Evolutionary conservation across 2,797 vertebrate species (phyloP).

Genomic region (Hypotaenidia philippensis): DNA sequence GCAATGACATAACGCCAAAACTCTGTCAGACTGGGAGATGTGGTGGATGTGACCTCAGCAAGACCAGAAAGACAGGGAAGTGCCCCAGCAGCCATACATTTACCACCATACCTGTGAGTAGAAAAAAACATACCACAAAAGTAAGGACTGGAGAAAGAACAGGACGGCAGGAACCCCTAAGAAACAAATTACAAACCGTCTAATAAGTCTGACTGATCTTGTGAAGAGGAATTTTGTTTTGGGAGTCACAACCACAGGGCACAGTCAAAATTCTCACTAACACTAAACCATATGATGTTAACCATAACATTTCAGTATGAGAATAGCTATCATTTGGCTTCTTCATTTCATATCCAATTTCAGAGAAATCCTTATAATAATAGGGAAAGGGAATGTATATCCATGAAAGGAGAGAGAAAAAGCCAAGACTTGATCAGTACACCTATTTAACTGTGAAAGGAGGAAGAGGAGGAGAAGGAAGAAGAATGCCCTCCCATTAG

Average conservation of each 20-base stretch:
- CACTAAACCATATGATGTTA: neutral
- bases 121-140: neutral
- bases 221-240: neutral
- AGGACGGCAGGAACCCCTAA: neutral
- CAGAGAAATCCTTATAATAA: neutral
- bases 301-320: neutral
- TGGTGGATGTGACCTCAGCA: neutral
- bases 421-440: neutral
- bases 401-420: neutral
- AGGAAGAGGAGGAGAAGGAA: neutral
- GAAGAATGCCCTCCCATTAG: neutral
- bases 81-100: neutral
- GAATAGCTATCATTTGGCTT: neutral
- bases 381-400: neutral
- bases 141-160: neutral
- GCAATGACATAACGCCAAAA: neutral
- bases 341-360: neutral
- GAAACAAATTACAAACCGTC: neutral
- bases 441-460: neutral
- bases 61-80: neutral
- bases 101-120: neutral
- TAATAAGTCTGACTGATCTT: neutral
- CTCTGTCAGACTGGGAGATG: neutral
- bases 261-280: neutral
- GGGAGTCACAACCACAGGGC: neutral